Evolutionary conservation across 2,888 invertebrate species (phyloP).

Genomic region (Coelopa pilipes): DNA sequence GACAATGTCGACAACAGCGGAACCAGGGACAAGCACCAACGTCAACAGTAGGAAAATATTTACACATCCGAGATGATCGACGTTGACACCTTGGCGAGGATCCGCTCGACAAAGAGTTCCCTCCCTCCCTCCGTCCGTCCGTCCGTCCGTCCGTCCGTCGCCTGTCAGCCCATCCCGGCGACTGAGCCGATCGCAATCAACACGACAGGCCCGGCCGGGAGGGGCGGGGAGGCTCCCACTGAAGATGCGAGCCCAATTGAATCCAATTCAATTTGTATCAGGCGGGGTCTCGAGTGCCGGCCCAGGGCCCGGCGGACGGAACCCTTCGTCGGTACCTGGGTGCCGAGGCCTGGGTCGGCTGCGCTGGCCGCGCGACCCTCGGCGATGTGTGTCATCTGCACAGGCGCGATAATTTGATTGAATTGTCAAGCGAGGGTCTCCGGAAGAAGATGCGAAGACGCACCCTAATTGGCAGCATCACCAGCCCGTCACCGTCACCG

Average conservation of each 20-base stretch:
- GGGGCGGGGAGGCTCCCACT: not conserved
- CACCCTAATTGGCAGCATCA: constrained; percentile 66
- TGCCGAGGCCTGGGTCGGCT: not conserved
- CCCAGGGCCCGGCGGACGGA: constrained; percentile 6
- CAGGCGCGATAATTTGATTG: constrained; percentile 64
- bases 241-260: constrained; percentile 14
- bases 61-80: constrained; percentile 61
- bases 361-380: not conserved
- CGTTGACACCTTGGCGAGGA: constrained; percentile 47
- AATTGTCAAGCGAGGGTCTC: constrained; percentile 53
- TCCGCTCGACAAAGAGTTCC: not conserved
- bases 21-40: constrained; percentile 37
- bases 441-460: constrained; percentile 30
- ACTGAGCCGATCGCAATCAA: not conserved
- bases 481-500: constrained; percentile 34
- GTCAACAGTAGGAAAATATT: constrained; percentile 62
- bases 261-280: constrained; percentile 3
- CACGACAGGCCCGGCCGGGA: not conserved
- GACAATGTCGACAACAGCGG: constrained; percentile 38
- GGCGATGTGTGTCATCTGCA: constrained; percentile 36
- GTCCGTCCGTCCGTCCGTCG: not conserved
- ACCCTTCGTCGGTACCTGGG: constrained; percentile 19
- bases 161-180: not conserved
- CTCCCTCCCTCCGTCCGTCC: not conserved
- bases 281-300: constrained; percentile 9